Percentiles rank a stretch among this genome's conserved stretches.
Conservation (phyloP, 2,888 invertebrate species). For the Myathropa florea region DNA sequence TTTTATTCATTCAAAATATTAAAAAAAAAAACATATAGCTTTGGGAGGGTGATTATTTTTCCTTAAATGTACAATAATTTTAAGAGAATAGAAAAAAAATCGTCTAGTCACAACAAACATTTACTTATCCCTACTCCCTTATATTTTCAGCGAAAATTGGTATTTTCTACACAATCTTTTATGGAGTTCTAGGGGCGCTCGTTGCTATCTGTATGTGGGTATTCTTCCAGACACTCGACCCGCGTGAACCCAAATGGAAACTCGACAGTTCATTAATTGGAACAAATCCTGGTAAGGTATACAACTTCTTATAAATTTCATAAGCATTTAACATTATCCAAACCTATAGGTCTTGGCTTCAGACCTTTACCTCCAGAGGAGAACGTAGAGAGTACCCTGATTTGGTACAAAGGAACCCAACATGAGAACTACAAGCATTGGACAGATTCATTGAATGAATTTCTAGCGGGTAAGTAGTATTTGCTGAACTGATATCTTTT, state of each 20-base stretch:
- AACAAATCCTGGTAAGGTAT: conserved; percentile 89
- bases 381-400: conserved; percentile 96
- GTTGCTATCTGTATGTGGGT: conserved; percentile 97
- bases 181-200: conserved; percentile 93
- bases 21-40: too few species aligned
- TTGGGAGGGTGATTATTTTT: too few species aligned
- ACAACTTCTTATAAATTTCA: not conserved
- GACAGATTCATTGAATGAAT: conserved; percentile 88
- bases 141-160: conserved; percentile 91
- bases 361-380: conserved; percentile 92
- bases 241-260: conserved; percentile 94
- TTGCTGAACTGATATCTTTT: not conserved
- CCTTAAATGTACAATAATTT: too few species aligned
- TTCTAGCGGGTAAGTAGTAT: conserved; percentile 87
- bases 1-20: too few species aligned
- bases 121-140: not conserved
- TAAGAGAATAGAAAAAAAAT: not conserved
- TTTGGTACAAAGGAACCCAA: conserved; percentile 95
- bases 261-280: conserved; percentile 93
- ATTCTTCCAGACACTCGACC: conserved; percentile 94
- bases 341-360: conserved; percentile 88
- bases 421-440: conserved; percentile 89
- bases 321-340: conserved; percentile 72
- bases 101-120: too few species aligned
- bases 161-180: conserved; percentile 97